Percentiles rank a stretch among this genome's conserved stretches.
Conservation (phyloP, 1,140 invertebrate genomes). For the Cotesia glomerata region DNA sequence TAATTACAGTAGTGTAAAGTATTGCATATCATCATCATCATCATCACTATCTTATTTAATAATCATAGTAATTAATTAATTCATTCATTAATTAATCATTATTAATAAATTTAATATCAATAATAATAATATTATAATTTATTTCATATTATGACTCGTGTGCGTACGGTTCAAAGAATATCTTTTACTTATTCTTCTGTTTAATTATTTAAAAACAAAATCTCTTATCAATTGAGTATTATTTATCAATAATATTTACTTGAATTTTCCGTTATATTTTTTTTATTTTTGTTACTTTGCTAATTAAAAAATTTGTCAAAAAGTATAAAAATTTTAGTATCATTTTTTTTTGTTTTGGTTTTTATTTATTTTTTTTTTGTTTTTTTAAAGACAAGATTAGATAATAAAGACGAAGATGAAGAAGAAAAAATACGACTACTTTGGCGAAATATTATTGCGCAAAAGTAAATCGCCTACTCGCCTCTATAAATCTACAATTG, state of each 20-base stretch:
- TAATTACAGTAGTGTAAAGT: conserved; percentile 29
- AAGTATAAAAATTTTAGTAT: not conserved
- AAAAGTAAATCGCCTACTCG: conserved; percentile 7
- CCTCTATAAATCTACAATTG: conserved; percentile 17
- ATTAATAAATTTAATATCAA: not conserved
- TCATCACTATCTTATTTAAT: conserved; percentile 10
- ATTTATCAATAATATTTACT: too few species aligned
- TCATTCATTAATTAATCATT: too few species aligned
- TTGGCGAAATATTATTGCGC: conserved; percentile 2
- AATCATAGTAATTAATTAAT: not conserved
- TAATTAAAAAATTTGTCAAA: too few species aligned
- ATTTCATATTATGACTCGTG: too few species aligned
- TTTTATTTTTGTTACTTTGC: too few species aligned
- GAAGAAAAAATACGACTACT: not conserved
- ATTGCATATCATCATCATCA: conserved; percentile 3
- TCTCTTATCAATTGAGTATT: too few species aligned
- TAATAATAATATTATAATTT: not conserved
- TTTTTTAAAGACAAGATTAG: not conserved
- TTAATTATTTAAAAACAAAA: too few species aligned
- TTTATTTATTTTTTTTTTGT: not conserved
- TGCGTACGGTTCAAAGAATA: too few species aligned
- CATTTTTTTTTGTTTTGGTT: not conserved
- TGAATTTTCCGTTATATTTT: too few species aligned
- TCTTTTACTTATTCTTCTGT: too few species aligned
- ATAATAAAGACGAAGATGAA: not conserved